A percentile compares a stretch with the other conserved stretches of the same genome.
Evolutionary conservation across 2,888 invertebrate species (phyloP).

Genomic region (Ennomos quercinarius): DNA sequence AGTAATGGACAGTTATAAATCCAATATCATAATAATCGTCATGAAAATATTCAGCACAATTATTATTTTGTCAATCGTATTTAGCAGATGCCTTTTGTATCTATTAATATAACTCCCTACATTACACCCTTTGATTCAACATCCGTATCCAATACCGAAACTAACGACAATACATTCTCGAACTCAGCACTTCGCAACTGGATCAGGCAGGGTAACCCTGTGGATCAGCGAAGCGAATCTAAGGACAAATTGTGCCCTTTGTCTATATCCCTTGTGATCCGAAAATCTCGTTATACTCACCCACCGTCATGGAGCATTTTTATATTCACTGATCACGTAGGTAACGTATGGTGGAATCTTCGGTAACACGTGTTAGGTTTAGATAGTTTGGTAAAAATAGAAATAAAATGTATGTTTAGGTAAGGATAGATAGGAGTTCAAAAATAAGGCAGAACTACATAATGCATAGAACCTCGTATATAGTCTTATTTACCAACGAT

Average conservation of each 20-base stretch:
- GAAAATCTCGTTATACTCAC: constrained; percentile 65
- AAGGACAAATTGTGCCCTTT: constrained; percentile 68
- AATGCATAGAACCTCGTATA: no score
- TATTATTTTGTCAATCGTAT: no score
- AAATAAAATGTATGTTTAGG: no score
- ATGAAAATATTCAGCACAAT: no score
- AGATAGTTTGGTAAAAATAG: constrained; percentile 4
- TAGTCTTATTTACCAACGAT: no score
- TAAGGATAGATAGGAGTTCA: no score
- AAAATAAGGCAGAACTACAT: no score
- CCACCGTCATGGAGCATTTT: constrained; percentile 54
- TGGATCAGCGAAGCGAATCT: constrained; percentile 68
- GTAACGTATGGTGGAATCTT: constrained; percentile 23
- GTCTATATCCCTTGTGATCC: constrained; percentile 62
- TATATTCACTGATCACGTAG: constrained; percentile 55
- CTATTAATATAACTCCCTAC: constrained; percentile 10
- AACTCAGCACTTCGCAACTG: constrained; percentile 42
- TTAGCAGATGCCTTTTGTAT: no score
- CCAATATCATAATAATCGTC: no score
- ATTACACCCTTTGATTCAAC: constrained; percentile 7
- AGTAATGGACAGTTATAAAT: no score
- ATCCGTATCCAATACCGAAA: constrained; percentile 11
- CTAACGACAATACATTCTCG: constrained; percentile 11
- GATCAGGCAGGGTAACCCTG: constrained; percentile 49
- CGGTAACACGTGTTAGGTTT: constrained; percentile 13